Percentiles rank a stretch among this genome's conserved stretches.
Evolutionary conservation across 1,140 invertebrate genomes (phyloP).

Genomic region (Hormaphis cornu): DNA sequence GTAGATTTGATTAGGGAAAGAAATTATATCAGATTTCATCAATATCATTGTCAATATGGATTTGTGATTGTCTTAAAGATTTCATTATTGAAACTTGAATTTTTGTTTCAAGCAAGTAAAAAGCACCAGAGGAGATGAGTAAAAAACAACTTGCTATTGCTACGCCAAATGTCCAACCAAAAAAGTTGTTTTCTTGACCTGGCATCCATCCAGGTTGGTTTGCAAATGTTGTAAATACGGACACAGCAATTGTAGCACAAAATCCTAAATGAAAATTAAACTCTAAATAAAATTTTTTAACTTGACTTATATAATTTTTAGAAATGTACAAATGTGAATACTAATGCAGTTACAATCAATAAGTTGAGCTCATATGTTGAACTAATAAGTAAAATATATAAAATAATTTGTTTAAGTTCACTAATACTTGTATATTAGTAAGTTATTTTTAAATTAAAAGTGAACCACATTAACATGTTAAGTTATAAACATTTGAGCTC

Average conservation of each 20-base stretch:
- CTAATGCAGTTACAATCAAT: too few relatives aligned
- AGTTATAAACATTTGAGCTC: too few relatives aligned
- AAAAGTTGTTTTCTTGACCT: slow-evolving; percentile 83
- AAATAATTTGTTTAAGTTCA: too few relatives aligned
- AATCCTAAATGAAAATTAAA: slow-evolving; percentile 48
- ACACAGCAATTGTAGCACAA: slow-evolving; percentile 70
- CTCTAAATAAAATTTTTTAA: not conserved
- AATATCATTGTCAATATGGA: slow-evolving; percentile 66
- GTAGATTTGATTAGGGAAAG: too few relatives aligned
- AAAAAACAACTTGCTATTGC: slow-evolving; percentile 67
- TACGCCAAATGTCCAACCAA: slow-evolving; percentile 86
- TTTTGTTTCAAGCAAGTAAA: slow-evolving; percentile 72
- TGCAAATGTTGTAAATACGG: slow-evolving; percentile 78
- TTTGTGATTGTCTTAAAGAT: slow-evolving; percentile 69
- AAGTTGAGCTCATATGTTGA: too few relatives aligned
- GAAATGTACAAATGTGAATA: too few relatives aligned
- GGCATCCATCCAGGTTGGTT: slow-evolving; percentile 89
- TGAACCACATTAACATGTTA: too few relatives aligned
- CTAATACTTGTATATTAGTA: too few relatives aligned
- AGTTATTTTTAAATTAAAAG: too few relatives aligned
- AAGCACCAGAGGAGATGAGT: slow-evolving; percentile 45
- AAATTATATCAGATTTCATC: too few relatives aligned
- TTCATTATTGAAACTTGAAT: slow-evolving; percentile 66
- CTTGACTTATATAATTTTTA: too few relatives aligned
- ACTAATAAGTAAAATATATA: too few relatives aligned